Conservation (phyloP, 2,888 invertebrate species). For the Erannis defoliaria region DNA sequence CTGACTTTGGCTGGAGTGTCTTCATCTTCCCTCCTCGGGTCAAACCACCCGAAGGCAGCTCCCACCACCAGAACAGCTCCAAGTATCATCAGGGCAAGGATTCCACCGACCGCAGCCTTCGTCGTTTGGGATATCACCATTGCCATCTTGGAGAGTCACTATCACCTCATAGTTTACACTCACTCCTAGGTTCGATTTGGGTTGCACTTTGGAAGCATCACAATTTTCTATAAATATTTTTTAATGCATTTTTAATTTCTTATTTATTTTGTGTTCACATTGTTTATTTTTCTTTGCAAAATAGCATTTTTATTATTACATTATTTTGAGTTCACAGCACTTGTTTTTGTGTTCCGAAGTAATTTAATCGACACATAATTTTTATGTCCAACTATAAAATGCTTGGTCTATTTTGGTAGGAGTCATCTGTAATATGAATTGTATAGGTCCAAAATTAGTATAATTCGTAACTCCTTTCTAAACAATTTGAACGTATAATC, state of each 20-base stretch:
- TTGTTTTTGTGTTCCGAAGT: too few species aligned
- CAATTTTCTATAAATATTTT: neutral
- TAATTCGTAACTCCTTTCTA: too few species aligned
- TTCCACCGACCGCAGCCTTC: slow-evolving; percentile 80
- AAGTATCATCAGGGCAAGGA: slow-evolving; percentile 78
- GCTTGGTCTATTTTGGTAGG: too few species aligned
- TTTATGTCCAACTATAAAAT: too few species aligned
- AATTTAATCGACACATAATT: too few species aligned
- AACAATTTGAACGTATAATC: too few species aligned
- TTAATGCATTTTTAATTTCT: neutral
- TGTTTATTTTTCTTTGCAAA: too few species aligned
- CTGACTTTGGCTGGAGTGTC: slow-evolving; percentile 80
- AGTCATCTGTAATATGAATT: too few species aligned
- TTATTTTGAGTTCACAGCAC: neutral
- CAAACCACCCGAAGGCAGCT: slow-evolving; percentile 81
- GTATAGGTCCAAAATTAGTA: too few species aligned
- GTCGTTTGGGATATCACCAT: slow-evolving; percentile 84
- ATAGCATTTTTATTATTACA: too few species aligned
- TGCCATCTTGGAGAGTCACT: slow-evolving; percentile 71
- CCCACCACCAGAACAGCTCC: slow-evolving; percentile 81
- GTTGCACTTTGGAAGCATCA: slow-evolving; percentile 22
- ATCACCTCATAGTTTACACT: slow-evolving; percentile 68
- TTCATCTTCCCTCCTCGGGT: slow-evolving; percentile 78
- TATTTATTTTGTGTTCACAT: neutral
- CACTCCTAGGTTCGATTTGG: slow-evolving; percentile 38